These are phyloP conservation scores for Cryptotis parvus DNA, from an alignment of 2,113 vertebrate species.

Conservation along the genomic window DNA sequence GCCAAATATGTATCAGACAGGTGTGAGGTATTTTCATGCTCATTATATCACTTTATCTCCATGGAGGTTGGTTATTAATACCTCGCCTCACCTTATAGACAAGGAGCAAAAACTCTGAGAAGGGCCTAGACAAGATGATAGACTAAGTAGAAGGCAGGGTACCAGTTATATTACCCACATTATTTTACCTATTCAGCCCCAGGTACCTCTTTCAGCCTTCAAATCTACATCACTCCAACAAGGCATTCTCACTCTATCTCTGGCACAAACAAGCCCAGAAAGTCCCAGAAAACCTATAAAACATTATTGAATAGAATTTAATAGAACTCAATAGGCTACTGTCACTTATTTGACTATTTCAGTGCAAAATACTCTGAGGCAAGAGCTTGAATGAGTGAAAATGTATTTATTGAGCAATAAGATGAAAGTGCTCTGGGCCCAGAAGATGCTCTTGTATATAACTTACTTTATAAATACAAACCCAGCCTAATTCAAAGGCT, in stretches of 20 bases:
- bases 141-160: neutral
- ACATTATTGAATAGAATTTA: slow-evolving; percentile 68
- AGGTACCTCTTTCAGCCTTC: neutral
- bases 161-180: neutral
- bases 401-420: slow-evolving; percentile 71
- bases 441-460: slow-evolving; percentile 49
- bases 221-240: neutral
- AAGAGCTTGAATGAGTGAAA: slow-evolving; percentile 59
- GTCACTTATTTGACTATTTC: slow-evolving; percentile 60
- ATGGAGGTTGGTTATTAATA: neutral
- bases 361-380: slow-evolving; percentile 60
- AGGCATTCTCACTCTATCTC: slow-evolving; percentile 16
- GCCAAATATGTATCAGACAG: neutral
- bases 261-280: neutral
- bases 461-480: slow-evolving; percentile 77
- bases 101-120: neutral
- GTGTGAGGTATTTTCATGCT: neutral
- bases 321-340: slow-evolving; percentile 62
- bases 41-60: neutral
- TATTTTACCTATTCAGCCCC: neutral
- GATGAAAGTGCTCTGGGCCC: slow-evolving; percentile 61
- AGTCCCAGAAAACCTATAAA: slow-evolving; percentile 9
- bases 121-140: neutral
- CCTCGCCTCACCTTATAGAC: neutral
- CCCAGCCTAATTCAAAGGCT: slow-evolving; percentile 61